phyloP scores from a whole-genome alignment of 2,113 vertebrate genomes.

The Gavialis gangeticus region DNA sequence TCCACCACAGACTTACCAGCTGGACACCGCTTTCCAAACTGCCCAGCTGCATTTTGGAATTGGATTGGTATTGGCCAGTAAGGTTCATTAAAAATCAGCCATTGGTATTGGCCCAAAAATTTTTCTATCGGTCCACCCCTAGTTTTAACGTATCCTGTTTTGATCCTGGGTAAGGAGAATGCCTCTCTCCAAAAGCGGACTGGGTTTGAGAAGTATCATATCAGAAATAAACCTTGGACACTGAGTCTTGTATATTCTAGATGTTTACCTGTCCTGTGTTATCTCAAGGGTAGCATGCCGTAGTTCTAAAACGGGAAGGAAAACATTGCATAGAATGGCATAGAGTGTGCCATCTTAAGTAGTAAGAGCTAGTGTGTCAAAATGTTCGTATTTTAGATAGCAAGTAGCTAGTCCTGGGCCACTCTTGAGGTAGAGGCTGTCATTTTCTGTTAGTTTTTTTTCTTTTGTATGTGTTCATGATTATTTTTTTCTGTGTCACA shows the following conservation, averaged over 20 bases:
- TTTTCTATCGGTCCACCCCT: not conserved
- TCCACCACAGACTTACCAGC: too few species aligned
- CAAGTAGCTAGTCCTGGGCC: not conserved
- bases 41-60: too few species aligned
- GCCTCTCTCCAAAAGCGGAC: not conserved
- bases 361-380: not conserved
- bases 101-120: too few species aligned
- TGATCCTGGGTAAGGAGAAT: not conserved
- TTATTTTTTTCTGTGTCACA: constrained; percentile 41
- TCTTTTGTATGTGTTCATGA: not conserved
- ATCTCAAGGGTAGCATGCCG: not conserved
- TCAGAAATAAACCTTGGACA: not conserved
- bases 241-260: not conserved
- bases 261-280: not conserved
- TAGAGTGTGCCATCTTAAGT: not conserved
- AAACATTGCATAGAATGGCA: not conserved
- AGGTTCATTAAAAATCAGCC: too few species aligned
- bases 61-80: too few species aligned
- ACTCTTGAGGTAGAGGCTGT: not conserved
- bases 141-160: not conserved
- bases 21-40: too few species aligned
- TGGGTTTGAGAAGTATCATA: not conserved
- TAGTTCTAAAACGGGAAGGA: not conserved
- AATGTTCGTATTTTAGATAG: not conserved
- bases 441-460: not conserved